phyloP scores from a whole-genome alignment of 1,140 invertebrate species.

The Pteromalus puparum region DNA sequence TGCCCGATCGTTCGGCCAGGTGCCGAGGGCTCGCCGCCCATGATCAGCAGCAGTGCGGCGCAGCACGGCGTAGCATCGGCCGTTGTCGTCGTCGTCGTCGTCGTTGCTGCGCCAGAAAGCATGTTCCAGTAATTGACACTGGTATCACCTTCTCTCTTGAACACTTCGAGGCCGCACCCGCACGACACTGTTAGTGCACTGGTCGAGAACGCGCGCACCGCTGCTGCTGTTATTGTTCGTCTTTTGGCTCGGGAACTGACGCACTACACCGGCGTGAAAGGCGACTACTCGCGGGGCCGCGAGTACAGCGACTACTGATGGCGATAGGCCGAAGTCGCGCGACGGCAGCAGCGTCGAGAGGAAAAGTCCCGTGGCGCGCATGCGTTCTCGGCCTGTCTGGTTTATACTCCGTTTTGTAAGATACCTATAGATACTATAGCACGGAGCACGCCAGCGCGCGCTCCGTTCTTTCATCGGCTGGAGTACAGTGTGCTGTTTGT shows the following conservation, averaged over 20 bases:
- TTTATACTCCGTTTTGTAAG: background rate
- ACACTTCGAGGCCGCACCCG: background rate
- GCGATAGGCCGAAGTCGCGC: background rate
- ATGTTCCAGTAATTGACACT: background rate
- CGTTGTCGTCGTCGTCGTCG: background rate
- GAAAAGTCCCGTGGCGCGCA: constrained; percentile 26
- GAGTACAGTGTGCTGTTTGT: background rate
- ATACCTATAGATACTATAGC: background rate
- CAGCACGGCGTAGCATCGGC: background rate
- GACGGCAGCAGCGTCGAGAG: constrained; percentile 27
- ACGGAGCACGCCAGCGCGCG: background rate
- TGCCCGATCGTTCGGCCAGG: background rate
- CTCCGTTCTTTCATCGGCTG: background rate
- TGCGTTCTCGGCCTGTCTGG: constrained; percentile 7
- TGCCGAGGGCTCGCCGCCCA: constrained; percentile 18
- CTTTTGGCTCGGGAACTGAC: background rate
- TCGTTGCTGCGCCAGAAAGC: background rate
- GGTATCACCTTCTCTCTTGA: background rate
- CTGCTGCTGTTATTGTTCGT: background rate
- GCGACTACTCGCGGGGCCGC: constrained; percentile 40
- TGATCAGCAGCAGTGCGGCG: background rate
- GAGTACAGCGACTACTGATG: constrained; percentile 48
- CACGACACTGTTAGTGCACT: constrained; percentile 1
- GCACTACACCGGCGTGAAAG: constrained; percentile 23
- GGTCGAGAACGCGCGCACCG: background rate